A percentile compares a stretch with the other conserved stretches of the same genome.
phyloP scores from a whole-genome alignment of 2,113 vertebrate species.

The Tympanuchus pallidicinctus region DNA sequence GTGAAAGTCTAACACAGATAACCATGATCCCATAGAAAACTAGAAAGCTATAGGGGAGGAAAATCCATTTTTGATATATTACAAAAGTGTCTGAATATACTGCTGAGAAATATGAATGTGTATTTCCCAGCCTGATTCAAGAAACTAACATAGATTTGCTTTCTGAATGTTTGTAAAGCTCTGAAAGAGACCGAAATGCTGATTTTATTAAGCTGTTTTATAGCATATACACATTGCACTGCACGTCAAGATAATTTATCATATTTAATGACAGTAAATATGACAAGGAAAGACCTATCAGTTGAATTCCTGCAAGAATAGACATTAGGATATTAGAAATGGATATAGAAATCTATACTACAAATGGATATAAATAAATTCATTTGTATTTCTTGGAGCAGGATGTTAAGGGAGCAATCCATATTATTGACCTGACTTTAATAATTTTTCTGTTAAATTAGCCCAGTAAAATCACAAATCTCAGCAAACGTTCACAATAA shows the following conservation, averaged over 20 bases:
- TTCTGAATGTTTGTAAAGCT: neutral
- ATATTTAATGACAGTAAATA: conserved; percentile 50
- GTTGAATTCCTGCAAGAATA: conserved; percentile 25
- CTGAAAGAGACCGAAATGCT: neutral
- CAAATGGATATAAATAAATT: conserved; percentile 70
- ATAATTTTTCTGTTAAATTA: conserved; percentile 76
- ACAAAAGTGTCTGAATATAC: neutral
- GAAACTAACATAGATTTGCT: neutral
- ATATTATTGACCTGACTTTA: conserved; percentile 78
- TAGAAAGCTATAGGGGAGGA: neutral
- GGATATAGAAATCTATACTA: conserved; percentile 67
- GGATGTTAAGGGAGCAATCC: conserved; percentile 71
- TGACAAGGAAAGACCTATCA: conserved; percentile 18
- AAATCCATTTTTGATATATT: neutral
- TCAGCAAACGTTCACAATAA: conserved; percentile 66
- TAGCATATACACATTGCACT: neutral
- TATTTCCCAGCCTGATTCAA: neutral
- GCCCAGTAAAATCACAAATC: conserved; percentile 56
- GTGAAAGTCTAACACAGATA: neutral
- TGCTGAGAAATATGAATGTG: neutral
- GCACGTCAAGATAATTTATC: conserved; percentile 30
- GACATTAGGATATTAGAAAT: conserved; percentile 31
- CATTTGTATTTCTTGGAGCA: conserved; percentile 73
- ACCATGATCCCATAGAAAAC: neutral
- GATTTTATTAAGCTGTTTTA: neutral